Evolutionary conservation across 2,797 vertebrate genomes (phyloP), one percentile per base, ranked within the genome.

Genomic region (Anas capensis): DNA sequence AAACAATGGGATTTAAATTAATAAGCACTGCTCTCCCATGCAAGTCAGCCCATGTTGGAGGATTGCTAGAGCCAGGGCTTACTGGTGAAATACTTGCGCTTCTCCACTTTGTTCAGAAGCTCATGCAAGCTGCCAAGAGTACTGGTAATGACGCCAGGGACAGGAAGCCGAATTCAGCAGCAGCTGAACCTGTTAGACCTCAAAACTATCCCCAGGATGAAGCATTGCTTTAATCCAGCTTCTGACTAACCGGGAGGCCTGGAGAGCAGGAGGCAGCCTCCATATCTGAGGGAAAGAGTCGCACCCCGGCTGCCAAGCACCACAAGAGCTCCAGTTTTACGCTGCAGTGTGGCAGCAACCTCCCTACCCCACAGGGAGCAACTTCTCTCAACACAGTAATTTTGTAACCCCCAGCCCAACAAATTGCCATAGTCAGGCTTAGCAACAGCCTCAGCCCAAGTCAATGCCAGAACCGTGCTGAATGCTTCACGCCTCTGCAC

Each of bases 151-250:
- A 6, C 54, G 73, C 48, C 27, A 89, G 72, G 81, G 33, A 53
- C 44, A 77, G 53, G 33, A 57, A 71, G 42, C 51, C 57, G 54
- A 86, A 89, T 77, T 84, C 56, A 61, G 64, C 48, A 92, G 73
- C 64, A 93, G 83, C 64, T 83, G 84, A 93, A 86, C 86, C 82
- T 81, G 84, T 70, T 65, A 77, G 56, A 82, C 75, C 20, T 87
- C 88, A 87, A 73, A 27, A 89, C 34, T 73, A 24, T 20, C 26
- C 91, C 61, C 31, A 86, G 53, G 75, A 93, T 64, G 34, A 2
- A 77, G 34, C 38, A 53, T 21, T 60, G 78, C 68, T 57, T 82
- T 73, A 64, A 85, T 71, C 33, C 71, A 85, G 33, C 31, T 60
- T 78, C 82, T 90, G 56, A 85, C 71, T 80, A 34, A 70, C 7